phyloP scores from a whole-genome alignment of 2,888 invertebrate species.

The Lathronympha strigana region DNA sequence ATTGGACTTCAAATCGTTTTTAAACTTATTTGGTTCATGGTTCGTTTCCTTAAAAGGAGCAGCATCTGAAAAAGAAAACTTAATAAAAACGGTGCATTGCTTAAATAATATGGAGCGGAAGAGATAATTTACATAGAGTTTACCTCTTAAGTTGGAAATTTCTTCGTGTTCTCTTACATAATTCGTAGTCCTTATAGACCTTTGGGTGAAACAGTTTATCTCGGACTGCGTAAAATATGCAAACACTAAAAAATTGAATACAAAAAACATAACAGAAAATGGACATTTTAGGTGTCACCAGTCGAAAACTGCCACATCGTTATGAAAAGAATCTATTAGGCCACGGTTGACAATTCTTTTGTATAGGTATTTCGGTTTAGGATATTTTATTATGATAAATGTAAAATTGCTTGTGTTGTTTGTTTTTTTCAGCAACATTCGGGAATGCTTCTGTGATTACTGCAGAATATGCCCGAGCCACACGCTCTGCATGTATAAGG shows the following conservation, averaged over 20 bases:
- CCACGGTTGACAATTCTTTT: constrained; percentile 52
- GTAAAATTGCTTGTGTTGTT: constrained; percentile 68
- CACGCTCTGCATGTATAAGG: constrained; percentile 67
- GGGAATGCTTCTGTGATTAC: constrained; percentile 52
- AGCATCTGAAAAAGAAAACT: constrained; percentile 50
- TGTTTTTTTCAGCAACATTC: constrained; percentile 51
- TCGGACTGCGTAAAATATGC: constrained; percentile 51
- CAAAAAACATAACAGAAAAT: constrained; percentile 73
- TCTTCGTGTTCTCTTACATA: constrained; percentile 43
- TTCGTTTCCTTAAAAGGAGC: constrained; percentile 41
- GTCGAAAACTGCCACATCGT: constrained; percentile 31
- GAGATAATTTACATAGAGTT: constrained; percentile 34
- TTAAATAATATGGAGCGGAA: constrained; percentile 7
- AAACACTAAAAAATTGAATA: constrained; percentile 64
- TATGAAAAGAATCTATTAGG: constrained; percentile 52
- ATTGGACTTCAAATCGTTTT: constrained; percentile 57
- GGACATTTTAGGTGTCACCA: constrained; percentile 61
- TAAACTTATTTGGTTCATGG: constrained; percentile 49
- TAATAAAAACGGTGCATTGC: neutral
- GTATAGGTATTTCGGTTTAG: constrained; percentile 43
- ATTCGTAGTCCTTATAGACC: constrained; percentile 44
- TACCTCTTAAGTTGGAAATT: constrained; percentile 49
- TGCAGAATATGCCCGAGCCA: constrained; percentile 70
- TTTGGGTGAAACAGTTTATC: constrained; percentile 52
- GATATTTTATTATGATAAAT: constrained; percentile 64